Percentiles rank a stretch among this genome's conserved stretches.
These are phyloP conservation scores for Melinopterus prodromus DNA, from an alignment of 2,888 invertebrate genomes.

Conservation along the genomic window DNA sequence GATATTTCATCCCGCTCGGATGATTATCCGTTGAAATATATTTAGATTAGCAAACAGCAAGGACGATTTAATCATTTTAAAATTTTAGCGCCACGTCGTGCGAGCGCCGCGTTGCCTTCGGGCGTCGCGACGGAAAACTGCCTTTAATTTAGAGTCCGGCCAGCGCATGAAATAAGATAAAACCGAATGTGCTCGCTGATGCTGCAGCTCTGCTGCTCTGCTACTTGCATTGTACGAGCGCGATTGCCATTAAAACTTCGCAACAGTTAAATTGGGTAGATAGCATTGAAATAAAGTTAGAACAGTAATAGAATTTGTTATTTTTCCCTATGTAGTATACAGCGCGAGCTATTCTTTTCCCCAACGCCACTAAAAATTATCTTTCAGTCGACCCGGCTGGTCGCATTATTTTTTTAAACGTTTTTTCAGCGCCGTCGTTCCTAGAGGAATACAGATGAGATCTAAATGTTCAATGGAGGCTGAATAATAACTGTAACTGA, in stretches of 20 bases:
- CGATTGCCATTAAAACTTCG: background rate
- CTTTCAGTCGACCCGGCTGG: background rate
- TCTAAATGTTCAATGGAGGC: background rate
- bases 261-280: slow-evolving; percentile 4
- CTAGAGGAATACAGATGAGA: background rate
- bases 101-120: background rate
- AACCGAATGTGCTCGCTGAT: background rate
- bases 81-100: background rate
- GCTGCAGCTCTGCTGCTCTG: background rate
- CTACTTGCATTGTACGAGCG: background rate
- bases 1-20: background rate
- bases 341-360: background rate
- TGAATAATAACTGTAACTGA: too few relatives aligned
- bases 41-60: background rate
- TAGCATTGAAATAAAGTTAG: background rate
- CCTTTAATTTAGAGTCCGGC: background rate
- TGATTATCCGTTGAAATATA: background rate
- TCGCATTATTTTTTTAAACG: background rate
- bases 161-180: background rate
- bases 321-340: background rate
- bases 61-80: background rate
- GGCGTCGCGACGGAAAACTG: background rate
- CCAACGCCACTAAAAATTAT: background rate
- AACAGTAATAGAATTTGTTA: background rate
- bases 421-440: background rate